phyloP scores from a whole-genome alignment of 1,140 invertebrate species.

The Drosophila ohnishii region DNA sequence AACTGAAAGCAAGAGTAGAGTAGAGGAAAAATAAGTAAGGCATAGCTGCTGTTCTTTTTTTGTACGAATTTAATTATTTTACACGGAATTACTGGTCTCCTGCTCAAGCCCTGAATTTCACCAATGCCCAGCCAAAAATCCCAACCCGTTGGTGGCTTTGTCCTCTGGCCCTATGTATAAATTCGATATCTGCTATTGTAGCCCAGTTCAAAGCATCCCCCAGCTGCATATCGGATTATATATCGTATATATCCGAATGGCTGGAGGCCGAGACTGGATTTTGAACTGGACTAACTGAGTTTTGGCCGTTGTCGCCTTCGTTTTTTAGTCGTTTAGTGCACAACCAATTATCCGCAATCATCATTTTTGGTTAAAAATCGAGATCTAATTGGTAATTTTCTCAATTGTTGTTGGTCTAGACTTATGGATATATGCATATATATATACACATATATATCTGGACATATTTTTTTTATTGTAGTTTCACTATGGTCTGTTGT shows the following conservation, averaged over 20 bases:
- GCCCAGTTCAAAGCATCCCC: constrained; percentile 2
- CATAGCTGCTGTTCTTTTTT: constrained; percentile 8
- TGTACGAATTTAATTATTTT: constrained; percentile 2
- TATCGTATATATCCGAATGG: constrained; percentile 1
- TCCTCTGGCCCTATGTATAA: neutral
- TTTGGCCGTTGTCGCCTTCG: constrained; percentile 7
- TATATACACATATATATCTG: constrained; percentile 1
- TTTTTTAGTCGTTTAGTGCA: constrained; percentile 64
- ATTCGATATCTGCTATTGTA: neutral
- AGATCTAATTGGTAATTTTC: constrained; percentile 70
- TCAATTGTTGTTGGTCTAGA: constrained; percentile 56
- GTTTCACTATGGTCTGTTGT: constrained; percentile 13
- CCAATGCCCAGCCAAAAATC: constrained; percentile 14
- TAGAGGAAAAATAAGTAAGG: constrained; percentile 3
- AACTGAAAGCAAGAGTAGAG: constrained; percentile 8
- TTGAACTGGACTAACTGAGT: constrained; percentile 4
- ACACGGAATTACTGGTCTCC: constrained; percentile 6
- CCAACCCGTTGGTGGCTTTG: constrained; percentile 10
- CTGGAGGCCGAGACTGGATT: neutral
- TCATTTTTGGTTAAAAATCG: constrained; percentile 82
- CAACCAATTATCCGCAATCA: constrained; percentile 83
- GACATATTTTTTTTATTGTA: constrained; percentile 1
- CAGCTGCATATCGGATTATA: constrained; percentile 7
- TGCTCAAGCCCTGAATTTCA: constrained; percentile 8
- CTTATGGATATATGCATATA: constrained; percentile 1